Conservation (phyloP, 2,113 vertebrate species). For the Ptilonorhynchus violaceus region DNA sequence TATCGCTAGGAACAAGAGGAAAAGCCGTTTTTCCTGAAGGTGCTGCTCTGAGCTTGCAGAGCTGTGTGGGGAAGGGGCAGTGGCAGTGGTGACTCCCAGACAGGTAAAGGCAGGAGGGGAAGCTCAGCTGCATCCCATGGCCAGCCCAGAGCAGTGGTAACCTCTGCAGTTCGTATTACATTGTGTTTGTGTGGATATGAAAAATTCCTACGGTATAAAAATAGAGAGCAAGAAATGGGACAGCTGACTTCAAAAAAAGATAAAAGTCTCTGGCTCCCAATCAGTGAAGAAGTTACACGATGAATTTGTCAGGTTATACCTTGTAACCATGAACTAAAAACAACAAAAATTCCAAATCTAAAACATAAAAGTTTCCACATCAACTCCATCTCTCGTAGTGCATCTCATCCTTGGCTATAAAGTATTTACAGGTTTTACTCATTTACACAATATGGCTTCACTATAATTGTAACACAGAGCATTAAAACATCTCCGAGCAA, state of each 20-base stretch:
- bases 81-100: neutral
- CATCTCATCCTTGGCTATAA: neutral
- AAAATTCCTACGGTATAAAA: conserved; percentile 19
- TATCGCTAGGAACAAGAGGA: neutral
- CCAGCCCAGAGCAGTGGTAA: neutral
- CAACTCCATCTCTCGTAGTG: conserved; percentile 8
- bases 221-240: conserved; percentile 19
- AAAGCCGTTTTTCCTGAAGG: neutral
- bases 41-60: neutral
- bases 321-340: neutral
- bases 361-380: neutral
- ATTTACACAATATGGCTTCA: conserved; percentile 66
- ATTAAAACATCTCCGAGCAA: neutral
- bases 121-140: neutral
- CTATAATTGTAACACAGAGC: conserved; percentile 37
- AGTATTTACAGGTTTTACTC: conserved; percentile 59
- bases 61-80: neutral
- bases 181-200: neutral
- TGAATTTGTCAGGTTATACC: neutral
- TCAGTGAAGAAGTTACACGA: neutral
- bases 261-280: neutral
- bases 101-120: neutral
- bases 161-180: neutral
- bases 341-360: neutral
- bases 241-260: neutral